Base-by-base conservation (phyloP, 2,888 invertebrate genomes). In the Drosophila pullipes region DNA sequence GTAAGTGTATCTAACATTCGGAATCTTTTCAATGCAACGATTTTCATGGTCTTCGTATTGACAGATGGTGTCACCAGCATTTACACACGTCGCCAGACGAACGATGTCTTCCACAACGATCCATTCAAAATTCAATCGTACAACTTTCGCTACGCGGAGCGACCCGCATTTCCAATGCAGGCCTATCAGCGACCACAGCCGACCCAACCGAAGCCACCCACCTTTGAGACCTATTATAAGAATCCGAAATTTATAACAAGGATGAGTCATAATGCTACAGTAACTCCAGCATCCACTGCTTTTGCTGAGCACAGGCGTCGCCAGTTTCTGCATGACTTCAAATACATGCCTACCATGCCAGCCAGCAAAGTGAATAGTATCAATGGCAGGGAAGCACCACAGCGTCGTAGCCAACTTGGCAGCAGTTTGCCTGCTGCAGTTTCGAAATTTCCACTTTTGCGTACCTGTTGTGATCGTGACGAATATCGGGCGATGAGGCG, bases 51-150 rank as follows among this genome's bases (percentile, higher is more conserved):
- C 1, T 13, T 53, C 66, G 53, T 52, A 10, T 33, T 33, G n/a
- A 50, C 62, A 78, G 82, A 73, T 70, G 39, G 44, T 37, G 41
- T 74, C 22, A 50, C 47, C 28, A 75, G 47, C 35, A 78, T 81
- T 65, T 77, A 78, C 68, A 60, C 82, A 69, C 86, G 82, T 2
- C 82, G 83, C 52, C 79, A 77, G 37, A 7, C 58, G 16, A 60
- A 59, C n/a, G 92, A 92, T 74, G 79, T 83, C 11, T 92, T 92
- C 58, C 83, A 81, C 69, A 87, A 85, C 22, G 92, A 92, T 76
- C 93, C 92, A 1, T 93, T 92, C 65, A 92, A 93, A 89, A 87
- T 91, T 63, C 90, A 92, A 54, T 92, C 92, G 49, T 91, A 90
- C 55, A 92, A 91, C 58, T 92, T 92, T 70, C 92, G 79, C 4